Conservation (phyloP, 1,140 invertebrate species). For the Camponotus vicinus region DNA sequence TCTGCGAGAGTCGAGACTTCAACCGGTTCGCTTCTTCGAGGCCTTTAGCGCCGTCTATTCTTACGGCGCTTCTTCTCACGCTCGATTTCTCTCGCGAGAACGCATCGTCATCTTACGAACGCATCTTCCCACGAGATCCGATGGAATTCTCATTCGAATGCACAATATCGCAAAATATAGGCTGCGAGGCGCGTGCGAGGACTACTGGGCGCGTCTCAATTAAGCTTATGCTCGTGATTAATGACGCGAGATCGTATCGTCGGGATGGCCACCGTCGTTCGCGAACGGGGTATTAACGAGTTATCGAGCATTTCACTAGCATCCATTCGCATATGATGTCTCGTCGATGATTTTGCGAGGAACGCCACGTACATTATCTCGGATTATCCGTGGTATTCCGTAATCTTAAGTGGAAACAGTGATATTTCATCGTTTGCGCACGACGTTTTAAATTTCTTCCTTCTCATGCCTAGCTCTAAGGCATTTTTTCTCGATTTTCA, state of each 20-base stretch:
- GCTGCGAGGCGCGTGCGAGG: constrained; percentile 30
- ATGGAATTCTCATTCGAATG: constrained; percentile 45
- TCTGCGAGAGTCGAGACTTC: constrained; percentile 35
- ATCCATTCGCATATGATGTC: not conserved
- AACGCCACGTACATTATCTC: not conserved
- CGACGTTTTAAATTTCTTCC: not conserved
- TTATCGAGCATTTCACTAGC: constrained; percentile 5
- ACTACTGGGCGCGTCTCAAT: constrained; percentile 49
- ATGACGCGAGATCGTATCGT: constrained; percentile 34
- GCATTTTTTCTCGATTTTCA: not conserved
- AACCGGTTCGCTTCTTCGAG: constrained; percentile 68
- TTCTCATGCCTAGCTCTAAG: too few relatives aligned
- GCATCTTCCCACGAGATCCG: constrained; percentile 25
- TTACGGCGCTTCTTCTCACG: constrained; percentile 58
- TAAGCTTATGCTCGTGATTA: constrained; percentile 50
- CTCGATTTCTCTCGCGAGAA: constrained; percentile 47
- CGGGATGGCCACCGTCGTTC: not conserved
- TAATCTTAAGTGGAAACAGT: constrained; percentile 8
- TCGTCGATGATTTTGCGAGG: constrained; percentile 19
- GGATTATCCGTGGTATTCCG: not conserved
- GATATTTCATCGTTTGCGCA: not conserved
- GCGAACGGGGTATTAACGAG: not conserved
- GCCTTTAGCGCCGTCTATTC: constrained; percentile 72
- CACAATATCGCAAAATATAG: constrained; percentile 23
- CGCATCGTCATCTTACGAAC: constrained; percentile 18